Evolutionary conservation across 2,888 invertebrate species (phyloP).

Genomic region (Drosophila subquinaria): DNA sequence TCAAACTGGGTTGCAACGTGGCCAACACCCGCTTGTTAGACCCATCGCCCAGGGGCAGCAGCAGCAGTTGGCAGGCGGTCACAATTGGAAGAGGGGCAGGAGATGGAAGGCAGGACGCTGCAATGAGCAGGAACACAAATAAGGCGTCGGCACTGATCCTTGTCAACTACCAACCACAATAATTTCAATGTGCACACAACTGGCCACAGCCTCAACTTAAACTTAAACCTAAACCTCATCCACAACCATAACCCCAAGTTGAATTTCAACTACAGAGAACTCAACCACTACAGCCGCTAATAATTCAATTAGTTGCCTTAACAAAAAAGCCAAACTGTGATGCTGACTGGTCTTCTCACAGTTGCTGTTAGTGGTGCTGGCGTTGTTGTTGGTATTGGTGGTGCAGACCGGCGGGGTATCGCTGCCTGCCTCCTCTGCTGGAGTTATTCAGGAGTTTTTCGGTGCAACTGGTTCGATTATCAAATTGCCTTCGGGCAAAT

Average conservation of each 20-base stretch:
- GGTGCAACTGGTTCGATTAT: constrained; percentile 68
- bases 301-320: constrained; percentile 82
- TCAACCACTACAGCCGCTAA: constrained; percentile 61
- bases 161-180: constrained; percentile 79
- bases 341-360: constrained; percentile 46
- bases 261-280: constrained; percentile 6
- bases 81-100: constrained; percentile 19
- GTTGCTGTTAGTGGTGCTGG: not conserved
- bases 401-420: constrained; percentile 24
- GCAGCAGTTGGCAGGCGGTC: constrained; percentile 26
- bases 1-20: constrained; percentile 49
- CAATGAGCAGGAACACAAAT: constrained; percentile 78
- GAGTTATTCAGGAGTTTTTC: constrained; percentile 55
- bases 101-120: constrained; percentile 28
- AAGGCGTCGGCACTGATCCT: constrained; percentile 83
- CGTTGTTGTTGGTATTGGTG: constrained; percentile 7
- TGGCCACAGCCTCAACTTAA: constrained; percentile 18
- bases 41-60: constrained; percentile 65
- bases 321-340: constrained; percentile 71
- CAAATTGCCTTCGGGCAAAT: constrained; percentile 66
- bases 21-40: constrained; percentile 77
- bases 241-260: constrained; percentile 14
- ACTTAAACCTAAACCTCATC: constrained; percentile 13
- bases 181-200: constrained; percentile 66
- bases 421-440: constrained; percentile 20